Percentiles rank a stretch among this genome's conserved stretches.
phyloP scores from a whole-genome alignment of 1,140 invertebrate species.

The Brachionus paranguensis region DNA sequence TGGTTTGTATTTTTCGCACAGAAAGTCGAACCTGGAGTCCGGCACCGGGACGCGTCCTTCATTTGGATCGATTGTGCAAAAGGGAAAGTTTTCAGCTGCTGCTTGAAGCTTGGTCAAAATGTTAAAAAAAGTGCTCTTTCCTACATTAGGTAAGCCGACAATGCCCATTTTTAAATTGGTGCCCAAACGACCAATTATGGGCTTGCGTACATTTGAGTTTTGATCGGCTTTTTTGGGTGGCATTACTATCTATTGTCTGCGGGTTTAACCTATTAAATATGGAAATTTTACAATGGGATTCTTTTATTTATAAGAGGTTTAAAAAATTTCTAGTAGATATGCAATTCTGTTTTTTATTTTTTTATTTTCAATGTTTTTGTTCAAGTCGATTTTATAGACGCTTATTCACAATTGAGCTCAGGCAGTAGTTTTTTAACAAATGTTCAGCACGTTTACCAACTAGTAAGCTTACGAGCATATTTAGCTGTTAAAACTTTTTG shows the following conservation, averaged over 20 bases:
- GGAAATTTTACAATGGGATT: not conserved
- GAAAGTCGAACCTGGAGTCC: constrained; percentile 83
- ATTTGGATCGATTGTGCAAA: constrained; percentile 99
- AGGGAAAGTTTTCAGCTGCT: constrained; percentile 95
- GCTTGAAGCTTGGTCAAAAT: constrained; percentile 92
- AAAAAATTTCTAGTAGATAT: not conserved
- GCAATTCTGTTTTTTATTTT: not conserved
- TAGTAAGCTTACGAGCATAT: not conserved
- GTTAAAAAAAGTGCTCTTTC: constrained; percentile 99
- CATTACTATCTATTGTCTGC: not conserved
- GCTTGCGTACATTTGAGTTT: constrained; percentile 10
- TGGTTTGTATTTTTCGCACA: constrained; percentile 89
- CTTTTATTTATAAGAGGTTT: not conserved
- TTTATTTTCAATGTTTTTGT: not conserved
- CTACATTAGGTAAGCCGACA: constrained; percentile 90
- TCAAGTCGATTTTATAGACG: not conserved
- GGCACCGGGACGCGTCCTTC: constrained; percentile 98
- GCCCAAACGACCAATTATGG: constrained; percentile 87
- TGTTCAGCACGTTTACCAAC: not conserved
- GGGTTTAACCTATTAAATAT: not conserved
- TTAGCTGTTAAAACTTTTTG: not conserved
- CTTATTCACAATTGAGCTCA: not conserved
- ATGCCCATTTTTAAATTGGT: constrained; percentile 95
- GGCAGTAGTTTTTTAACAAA: constrained; percentile 14
- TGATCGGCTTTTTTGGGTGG: constrained; percentile 37